Evolutionary conservation across 2,797 vertebrate genomes (phyloP).

Genomic region (Scyliorhinus canicula): DNA sequence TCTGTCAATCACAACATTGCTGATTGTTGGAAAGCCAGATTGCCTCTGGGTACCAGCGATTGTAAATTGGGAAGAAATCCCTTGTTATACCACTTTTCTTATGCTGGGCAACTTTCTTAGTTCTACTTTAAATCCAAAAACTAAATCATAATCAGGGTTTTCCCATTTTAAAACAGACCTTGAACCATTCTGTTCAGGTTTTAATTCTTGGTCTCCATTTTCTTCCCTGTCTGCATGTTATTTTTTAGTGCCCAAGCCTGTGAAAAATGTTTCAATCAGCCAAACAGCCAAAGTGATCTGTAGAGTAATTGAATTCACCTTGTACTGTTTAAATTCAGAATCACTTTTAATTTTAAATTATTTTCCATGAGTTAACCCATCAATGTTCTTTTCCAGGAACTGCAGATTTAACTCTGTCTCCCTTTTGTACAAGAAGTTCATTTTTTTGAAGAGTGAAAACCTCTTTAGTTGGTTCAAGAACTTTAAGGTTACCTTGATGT

Average conservation of each 20-base stretch:
- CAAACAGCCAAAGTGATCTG: neutral
- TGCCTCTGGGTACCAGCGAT: neutral
- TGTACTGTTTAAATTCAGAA: neutral
- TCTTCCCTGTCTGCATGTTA: neutral
- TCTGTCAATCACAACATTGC: neutral
- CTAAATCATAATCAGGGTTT: neutral
- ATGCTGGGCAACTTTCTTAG: neutral
- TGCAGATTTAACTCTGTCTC: neutral
- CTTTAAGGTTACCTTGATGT: neutral
- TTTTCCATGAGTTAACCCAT: neutral
- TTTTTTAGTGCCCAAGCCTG: neutral
- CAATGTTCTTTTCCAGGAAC: neutral
- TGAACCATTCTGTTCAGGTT: neutral
- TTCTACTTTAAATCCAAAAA: no score
- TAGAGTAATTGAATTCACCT: no score
- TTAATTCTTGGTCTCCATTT: neutral
- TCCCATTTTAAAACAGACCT: neutral
- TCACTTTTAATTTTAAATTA: neutral
- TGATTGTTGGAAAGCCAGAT: neutral
- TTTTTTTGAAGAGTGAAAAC: neutral
- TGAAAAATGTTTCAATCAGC: neutral
- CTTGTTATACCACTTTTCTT: neutral
- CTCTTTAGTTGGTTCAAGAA: neutral
- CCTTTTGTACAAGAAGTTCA: neutral
- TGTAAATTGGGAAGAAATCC: neutral